Evolutionary conservation across 2,113 vertebrate species (phyloP), one percentile per base, ranked within the genome.

Genomic region (Hippocampus comes): DNA sequence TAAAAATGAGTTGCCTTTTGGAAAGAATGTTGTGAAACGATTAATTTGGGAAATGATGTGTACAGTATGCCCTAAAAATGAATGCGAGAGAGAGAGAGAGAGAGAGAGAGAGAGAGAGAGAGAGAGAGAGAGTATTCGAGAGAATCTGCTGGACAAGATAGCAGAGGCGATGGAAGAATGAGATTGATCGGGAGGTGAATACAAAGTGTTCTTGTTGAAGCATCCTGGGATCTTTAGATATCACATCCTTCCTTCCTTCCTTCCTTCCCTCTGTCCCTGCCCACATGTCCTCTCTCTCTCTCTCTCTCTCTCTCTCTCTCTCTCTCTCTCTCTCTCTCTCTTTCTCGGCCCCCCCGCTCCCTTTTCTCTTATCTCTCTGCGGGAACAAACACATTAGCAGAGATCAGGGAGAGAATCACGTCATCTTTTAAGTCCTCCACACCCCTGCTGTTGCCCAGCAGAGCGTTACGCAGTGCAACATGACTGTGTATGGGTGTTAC

Each of bases 131-230:
- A 77, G 76, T 73, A 75, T 76, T 63, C 59, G 79, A 82, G 79
- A 63, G 73, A 79, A 86, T 67, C 74, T 84, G 87, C 88, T 85
- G 74, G 84, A 82, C 81, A 83, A 85, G 84, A 88, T 85, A 75
- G 77, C 71, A 38, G 60, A 56, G 68, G 64, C 25, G 66, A 81
- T 74, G 75, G 74, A 78, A 72, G 78, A 73, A 67, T 67, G 75
- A 80, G 81, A 78, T 68, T 81, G 70, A 70, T 75, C 72, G 63
- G 81, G 70, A 77, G 75, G 68, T 86, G 88, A 88, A 89, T 88
- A 83, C 82, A 88, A 90, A 90, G 71, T 80, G 68, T 85, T 73
- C 76, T 69, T 53, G 80, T 78, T 64, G 78, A 82, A 70, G 78
- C 81, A 76, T 84, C 78, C 68, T 74, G 68, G 55, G 71, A 84